Percentiles rank a stretch among this genome's conserved stretches.
These are phyloP conservation scores for Erebia palarica DNA, from an alignment of 2,888 invertebrate genomes.

Conservation along the genomic window DNA sequence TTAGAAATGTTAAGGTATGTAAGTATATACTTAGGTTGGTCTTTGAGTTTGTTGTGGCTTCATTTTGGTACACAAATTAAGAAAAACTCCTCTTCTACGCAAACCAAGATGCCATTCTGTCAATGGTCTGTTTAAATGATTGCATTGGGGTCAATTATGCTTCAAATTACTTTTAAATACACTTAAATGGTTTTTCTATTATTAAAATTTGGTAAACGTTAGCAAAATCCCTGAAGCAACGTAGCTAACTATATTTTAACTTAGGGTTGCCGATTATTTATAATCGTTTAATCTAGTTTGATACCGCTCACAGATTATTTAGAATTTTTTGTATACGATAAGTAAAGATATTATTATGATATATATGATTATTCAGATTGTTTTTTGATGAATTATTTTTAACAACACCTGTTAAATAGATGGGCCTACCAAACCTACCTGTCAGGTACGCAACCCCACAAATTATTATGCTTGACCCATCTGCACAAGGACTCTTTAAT, in stretches of 20 bases:
- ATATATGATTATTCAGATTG: no score
- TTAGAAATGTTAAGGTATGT: no score
- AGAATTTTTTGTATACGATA: no score
- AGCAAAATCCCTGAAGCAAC: conserved; percentile 16
- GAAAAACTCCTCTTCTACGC: background rate
- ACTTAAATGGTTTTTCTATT: conserved; percentile 6
- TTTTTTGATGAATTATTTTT: no score
- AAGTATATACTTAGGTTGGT: background rate
- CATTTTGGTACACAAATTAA: background rate
- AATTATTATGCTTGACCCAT: no score
- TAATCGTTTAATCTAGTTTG: background rate
- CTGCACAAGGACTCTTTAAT: no score
- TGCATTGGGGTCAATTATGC: conserved; percentile 1
- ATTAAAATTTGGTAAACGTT: conserved; percentile 18
- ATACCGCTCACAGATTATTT: background rate
- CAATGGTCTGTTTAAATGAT: conserved; percentile 11
- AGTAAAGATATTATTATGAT: no score
- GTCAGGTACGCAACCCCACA: no score
- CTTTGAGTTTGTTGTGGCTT: no score
- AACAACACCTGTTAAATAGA: no score
- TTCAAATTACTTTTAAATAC: conserved; percentile 5
- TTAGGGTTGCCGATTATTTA: conserved; percentile 11
- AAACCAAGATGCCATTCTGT: background rate
- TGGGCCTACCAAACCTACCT: no score
- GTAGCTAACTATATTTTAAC: background rate